Conservation (phyloP, 2,888 invertebrate genomes). For the Sericinus montela region DNA sequence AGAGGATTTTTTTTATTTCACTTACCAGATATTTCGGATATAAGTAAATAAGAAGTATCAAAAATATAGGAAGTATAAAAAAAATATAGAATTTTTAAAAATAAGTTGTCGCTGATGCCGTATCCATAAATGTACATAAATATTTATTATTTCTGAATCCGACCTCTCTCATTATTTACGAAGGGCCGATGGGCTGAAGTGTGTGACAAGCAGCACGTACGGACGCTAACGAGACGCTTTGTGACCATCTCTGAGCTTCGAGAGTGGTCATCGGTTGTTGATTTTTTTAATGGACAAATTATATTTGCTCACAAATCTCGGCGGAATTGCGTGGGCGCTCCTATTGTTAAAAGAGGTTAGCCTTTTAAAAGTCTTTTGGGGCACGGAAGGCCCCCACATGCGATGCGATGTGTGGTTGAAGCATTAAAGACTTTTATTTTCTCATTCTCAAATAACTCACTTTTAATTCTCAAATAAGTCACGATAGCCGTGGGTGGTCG, state of each 20-base stretch:
- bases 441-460: too few species aligned
- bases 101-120: slow-evolving; percentile 26
- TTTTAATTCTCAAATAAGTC: too few species aligned
- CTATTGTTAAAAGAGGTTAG: slow-evolving; percentile 50
- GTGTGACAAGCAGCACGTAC: slow-evolving; percentile 77
- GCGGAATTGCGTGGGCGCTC: slow-evolving; percentile 40
- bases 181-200: slow-evolving; percentile 75
- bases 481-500: too few species aligned
- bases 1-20: too few species aligned
- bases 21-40: too few species aligned
- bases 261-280: slow-evolving; percentile 71
- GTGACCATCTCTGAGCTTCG: slow-evolving; percentile 67
- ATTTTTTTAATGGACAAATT: slow-evolving; percentile 77
- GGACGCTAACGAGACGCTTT: slow-evolving; percentile 77
- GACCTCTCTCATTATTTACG: slow-evolving; percentile 75
- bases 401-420: slow-evolving; percentile 43
- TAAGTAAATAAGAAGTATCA: too few species aligned
- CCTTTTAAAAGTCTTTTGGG: slow-evolving; percentile 57
- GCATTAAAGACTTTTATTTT: slow-evolving; percentile 23
- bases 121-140: slow-evolving; percentile 36
- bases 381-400: slow-evolving; percentile 47
- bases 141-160: slow-evolving; percentile 44
- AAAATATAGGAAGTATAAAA: too few species aligned
- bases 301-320: slow-evolving; percentile 62
- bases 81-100: too few species aligned